phyloP scores from a whole-genome alignment of 2,113 vertebrate genomes.

The Prinia subflava region DNA sequence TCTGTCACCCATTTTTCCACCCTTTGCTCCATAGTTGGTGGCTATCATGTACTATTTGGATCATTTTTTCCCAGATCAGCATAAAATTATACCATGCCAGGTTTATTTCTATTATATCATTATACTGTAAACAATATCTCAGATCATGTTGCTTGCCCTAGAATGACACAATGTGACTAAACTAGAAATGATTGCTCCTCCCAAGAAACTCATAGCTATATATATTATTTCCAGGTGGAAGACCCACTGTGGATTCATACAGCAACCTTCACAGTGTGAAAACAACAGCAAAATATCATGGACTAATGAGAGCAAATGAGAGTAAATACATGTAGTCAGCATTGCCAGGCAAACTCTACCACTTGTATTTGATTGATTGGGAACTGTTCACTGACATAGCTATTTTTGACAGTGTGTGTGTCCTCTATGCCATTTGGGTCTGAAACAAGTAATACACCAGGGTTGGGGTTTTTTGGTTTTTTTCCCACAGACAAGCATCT shows the following conservation, averaged over 20 bases:
- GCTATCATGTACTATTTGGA: background rate
- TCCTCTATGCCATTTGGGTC: background rate
- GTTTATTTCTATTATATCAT: background rate
- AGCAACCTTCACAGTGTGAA: background rate
- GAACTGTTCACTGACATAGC: background rate
- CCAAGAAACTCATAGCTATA: background rate
- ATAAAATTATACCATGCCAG: background rate
- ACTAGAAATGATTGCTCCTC: background rate
- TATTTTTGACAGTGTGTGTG: background rate
- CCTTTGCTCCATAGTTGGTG: background rate
- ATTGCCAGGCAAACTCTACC: background rate
- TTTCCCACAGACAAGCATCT: background rate
- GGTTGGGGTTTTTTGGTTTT: background rate
- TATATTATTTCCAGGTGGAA: constrained; percentile 5
- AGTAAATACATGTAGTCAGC: background rate
- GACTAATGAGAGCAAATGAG: background rate
- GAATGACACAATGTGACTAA: background rate
- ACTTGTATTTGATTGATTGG: background rate
- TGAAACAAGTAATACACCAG: background rate
- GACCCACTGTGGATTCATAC: background rate
- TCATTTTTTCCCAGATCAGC: background rate
- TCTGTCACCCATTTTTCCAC: background rate
- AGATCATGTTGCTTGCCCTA: background rate
- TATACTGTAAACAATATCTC: background rate
- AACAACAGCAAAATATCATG: background rate